Base-by-base conservation (phyloP, 2,888 invertebrate genomes). In the Colletes collaris region DNA sequence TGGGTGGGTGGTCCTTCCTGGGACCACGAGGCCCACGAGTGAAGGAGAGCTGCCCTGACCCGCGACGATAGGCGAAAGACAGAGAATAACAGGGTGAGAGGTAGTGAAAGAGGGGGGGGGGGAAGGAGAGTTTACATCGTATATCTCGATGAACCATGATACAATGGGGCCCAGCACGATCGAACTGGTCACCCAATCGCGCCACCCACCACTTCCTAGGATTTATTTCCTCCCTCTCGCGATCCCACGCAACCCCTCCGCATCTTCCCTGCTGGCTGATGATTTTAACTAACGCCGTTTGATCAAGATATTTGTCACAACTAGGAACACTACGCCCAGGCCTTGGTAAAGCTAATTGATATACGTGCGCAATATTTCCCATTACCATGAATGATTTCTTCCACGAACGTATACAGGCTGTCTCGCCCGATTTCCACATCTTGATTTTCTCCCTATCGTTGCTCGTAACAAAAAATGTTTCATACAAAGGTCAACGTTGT, bases 1-100 rank as follows among this genome's bases (percentile, higher is more conserved):
- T 93, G 90, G 90, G 91, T 93, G 93, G 93, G 89, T 89, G 89
- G 89, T 89, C 89, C 88, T 83, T 88, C 84, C 74, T 80, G 82
- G 78, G 87, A 79, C 86, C 76, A 87, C 84, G 84, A 81, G 87
- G 78, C 79, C 84, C 76, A 73, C 85, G 84, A 87, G 79, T 59
- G 67, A 35, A 85, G 83, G 83, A 52, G 55, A 46, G 67, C 82
- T 87, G 82, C 74, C 80, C 83, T 77, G 84, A 85, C 86, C 82
- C 59, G 79, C 82, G 82, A 84, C 75, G 84, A 83, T 84, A 82
- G 84, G 76, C 82, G 88, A 75, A 67, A 70, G 62, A 77, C 74
- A 35, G 64, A 59, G 76, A n/a, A 58, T 35, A 55, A 64, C 66
- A 56, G 75, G 76, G 73, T 67, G 74, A 75, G 81, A 79, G 81